Conservation (phyloP, 2,113 vertebrate genomes). For the Urocynchramus pylzowi region DNA sequence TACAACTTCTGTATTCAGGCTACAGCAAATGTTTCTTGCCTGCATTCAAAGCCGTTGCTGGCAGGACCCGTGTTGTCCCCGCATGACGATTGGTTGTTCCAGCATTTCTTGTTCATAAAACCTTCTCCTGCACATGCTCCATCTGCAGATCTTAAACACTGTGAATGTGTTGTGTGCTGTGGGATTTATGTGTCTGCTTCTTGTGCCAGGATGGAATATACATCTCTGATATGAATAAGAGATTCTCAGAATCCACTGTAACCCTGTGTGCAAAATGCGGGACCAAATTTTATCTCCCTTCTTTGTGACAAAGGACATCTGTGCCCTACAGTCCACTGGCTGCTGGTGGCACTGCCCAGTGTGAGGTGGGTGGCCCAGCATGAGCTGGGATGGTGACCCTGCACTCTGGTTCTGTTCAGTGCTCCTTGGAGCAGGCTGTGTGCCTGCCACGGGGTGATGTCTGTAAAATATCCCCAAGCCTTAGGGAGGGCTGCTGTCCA, state of each 20-base stretch:
- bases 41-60: slow-evolving; percentile 23
- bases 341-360: not conserved
- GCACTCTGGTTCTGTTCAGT: not conserved
- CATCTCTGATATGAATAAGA: not conserved
- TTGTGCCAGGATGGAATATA: not conserved
- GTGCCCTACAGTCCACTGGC: rapidly evolving
- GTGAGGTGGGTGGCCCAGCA: not conserved
- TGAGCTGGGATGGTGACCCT: not conserved
- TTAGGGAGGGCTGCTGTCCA: not conserved
- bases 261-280: not conserved
- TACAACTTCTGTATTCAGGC: slow-evolving; percentile 45
- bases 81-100: not conserved
- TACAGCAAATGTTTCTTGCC: slow-evolving; percentile 51
- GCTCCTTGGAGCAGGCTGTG: not conserved
- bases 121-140: slow-evolving; percentile 34
- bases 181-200: slow-evolving; percentile 32
- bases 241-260: not conserved
- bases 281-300: not conserved
- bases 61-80: not conserved
- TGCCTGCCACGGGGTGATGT: not conserved
- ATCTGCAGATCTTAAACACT: slow-evolving; percentile 33
- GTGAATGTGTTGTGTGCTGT: slow-evolving; percentile 19
- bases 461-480: not conserved
- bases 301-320: not conserved
- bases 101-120: slow-evolving; percentile 6